Base-by-base conservation (phyloP, 1,140 invertebrate species). In the Drosophila bifasciata region DNA sequence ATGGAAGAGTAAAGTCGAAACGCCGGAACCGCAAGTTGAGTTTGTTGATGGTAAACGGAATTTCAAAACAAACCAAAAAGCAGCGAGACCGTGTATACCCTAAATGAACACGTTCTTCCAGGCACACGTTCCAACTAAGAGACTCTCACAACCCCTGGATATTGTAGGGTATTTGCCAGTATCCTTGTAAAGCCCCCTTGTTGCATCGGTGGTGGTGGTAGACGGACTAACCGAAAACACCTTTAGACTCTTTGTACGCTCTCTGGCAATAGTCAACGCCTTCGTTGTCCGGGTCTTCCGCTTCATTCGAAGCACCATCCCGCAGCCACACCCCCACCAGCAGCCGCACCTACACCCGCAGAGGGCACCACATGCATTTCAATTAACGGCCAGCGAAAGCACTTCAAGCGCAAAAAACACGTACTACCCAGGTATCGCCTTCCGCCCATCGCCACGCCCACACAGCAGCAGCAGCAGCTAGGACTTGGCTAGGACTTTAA, bases 331-430 rank as follows among this genome's bases (percentile, higher is more conserved):
- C 17, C 45, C 25, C 0, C 19, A 21, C 19, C 59, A 68, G 64
- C 74, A 13, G 1, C 25, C 25, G 25, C 25, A 7, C 28, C 28
- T 3, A 8, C 28, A 28, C 3, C 51, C 68, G 64, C 74, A 13
- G 16, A 43, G 45, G 49, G 51, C 77, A 61, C 69, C 81, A 60
- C 81, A 86, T 86, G 81, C 81, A 85, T 85, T 85, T 85, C 81
- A 85, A 85, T 85, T 85, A 85, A 85, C 81, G 76, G 81, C 68
- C 61, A 80, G 62, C 73, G 58, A 77, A 77, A 86, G 81, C 81
- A 85, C 76, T 85, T 79, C 60, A 67, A 83, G 71, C 66, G 71
- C 69, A 80, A 86, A 36, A 85, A 86, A 86, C 76, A 86, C 81
- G 77, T 85, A 71, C 79, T 40, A 19, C 11, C 32, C 11, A 36